phyloP scores from a whole-genome alignment of 2,113 vertebrate species.

The Psephotus haematonotus region DNA sequence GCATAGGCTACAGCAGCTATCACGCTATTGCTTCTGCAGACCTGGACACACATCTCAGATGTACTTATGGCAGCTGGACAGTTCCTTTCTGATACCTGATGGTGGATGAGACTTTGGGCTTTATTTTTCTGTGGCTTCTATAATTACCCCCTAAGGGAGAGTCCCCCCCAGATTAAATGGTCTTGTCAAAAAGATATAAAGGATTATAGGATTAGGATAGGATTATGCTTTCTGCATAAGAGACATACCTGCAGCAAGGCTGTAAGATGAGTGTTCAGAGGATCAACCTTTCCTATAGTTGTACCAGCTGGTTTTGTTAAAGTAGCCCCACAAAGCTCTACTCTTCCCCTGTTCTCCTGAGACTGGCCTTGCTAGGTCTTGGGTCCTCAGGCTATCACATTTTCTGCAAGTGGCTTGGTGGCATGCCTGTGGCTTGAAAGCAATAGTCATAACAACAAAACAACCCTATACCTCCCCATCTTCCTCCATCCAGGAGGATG shows the following conservation, averaged over 20 bases:
- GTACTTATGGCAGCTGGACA: not conserved
- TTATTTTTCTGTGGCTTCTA: not conserved
- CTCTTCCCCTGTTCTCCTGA: not conserved
- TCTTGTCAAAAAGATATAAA: not conserved
- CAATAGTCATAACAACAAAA: not conserved
- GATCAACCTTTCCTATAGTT: not conserved
- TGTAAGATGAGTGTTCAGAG: not conserved
- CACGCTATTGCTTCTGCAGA: not conserved
- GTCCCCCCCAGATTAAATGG: not conserved
- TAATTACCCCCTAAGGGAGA: not conserved
- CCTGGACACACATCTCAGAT: not conserved
- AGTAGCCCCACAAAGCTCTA: not conserved
- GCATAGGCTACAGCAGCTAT: not conserved
- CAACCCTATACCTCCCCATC: not conserved
- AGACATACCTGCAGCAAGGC: not conserved
- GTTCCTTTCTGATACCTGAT: not conserved
- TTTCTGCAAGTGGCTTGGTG: not conserved
- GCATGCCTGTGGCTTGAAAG: not conserved
- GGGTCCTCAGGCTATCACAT: not conserved
- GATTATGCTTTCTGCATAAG: accelerated
- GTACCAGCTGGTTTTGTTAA: not conserved
- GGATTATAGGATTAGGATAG: not conserved
- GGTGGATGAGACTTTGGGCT: not conserved
- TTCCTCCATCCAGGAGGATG: accelerated
- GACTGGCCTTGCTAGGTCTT: not conserved